phyloP scores from a whole-genome alignment of 2,888 invertebrate species.

The Galerucella nymphaeae region DNA sequence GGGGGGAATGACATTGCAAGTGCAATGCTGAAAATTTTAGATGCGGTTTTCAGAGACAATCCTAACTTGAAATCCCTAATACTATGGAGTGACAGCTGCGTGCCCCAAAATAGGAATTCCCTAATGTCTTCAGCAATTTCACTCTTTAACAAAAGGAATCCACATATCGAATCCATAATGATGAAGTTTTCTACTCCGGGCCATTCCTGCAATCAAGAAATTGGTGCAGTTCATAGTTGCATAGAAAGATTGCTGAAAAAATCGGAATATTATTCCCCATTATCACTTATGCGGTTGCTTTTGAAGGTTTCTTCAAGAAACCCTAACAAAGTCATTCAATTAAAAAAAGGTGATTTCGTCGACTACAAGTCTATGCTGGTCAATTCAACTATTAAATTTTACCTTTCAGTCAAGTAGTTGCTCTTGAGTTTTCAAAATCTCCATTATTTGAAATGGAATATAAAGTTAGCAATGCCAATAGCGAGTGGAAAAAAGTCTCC shows the following conservation, averaged over 20 bases:
- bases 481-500: slow-evolving; percentile 1
- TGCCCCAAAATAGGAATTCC: slow-evolving; percentile 13
- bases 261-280: slow-evolving; percentile 11
- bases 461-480: slow-evolving; percentile 2
- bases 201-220: slow-evolving; percentile 15
- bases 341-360: slow-evolving; percentile 5
- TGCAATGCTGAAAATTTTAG: slow-evolving; percentile 23
- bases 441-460: slow-evolving; percentile 5
- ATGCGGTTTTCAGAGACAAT: background rate
- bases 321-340: slow-evolving; percentile 7
- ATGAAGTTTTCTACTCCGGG: background rate
- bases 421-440: slow-evolving; percentile 7
- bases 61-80: slow-evolving; percentile 19
- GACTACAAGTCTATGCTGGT: slow-evolving; percentile 4
- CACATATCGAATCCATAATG: background rate
- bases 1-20: slow-evolving; percentile 23
- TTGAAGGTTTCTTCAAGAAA: slow-evolving; percentile 5
- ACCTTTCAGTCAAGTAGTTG: background rate
- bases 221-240: slow-evolving; percentile 3
- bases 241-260: slow-evolving; percentile 7
- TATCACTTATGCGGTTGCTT: slow-evolving; percentile 4
- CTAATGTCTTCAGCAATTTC: background rate
- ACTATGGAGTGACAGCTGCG: slow-evolving; percentile 21
- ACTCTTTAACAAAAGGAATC: background rate
- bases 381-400: too few relatives aligned